phyloP scores from a whole-genome alignment of 2,797 vertebrate species.

The Sebastes minor region DNA sequence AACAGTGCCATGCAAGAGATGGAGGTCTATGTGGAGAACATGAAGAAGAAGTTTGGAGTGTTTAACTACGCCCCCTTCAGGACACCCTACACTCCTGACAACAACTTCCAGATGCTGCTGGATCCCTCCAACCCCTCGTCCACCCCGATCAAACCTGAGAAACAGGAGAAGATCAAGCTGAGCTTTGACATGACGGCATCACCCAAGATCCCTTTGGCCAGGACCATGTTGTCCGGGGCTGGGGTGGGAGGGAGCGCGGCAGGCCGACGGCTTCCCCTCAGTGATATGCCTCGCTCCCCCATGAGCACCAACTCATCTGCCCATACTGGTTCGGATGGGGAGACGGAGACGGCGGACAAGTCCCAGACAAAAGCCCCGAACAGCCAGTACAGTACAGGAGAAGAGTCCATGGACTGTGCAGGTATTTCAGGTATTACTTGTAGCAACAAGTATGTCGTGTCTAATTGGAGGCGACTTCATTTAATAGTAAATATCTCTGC shows the following conservation, averaged over 20 bases:
- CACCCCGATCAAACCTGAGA: constrained; percentile 90
- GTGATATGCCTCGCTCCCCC: constrained; percentile 93
- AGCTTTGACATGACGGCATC: constrained; percentile 97
- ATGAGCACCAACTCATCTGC: constrained; percentile 97
- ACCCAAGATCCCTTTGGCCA: constrained; percentile 92
- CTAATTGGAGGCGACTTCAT: not conserved
- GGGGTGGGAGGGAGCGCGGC: constrained; percentile 55
- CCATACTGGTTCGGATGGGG: constrained; percentile 94
- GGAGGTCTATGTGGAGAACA: constrained; percentile 99
- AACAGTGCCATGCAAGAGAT: constrained; percentile 99
- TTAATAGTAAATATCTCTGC: constrained; percentile 47
- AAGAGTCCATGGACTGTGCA: constrained; percentile 94
- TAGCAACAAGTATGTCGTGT: not conserved
- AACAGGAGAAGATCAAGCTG: constrained; percentile 96
- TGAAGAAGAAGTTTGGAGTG: constrained; percentile 93
- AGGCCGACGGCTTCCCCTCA: constrained; percentile 84
- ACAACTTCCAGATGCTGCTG: constrained; percentile 96
- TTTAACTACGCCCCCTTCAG: constrained; percentile 98
- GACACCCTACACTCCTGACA: constrained; percentile 96
- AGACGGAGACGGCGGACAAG: constrained; percentile 90
- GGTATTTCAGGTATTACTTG: constrained; percentile 67
- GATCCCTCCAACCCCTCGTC: constrained; percentile 92
- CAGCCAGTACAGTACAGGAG: constrained; percentile 89
- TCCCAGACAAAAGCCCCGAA: constrained; percentile 83
- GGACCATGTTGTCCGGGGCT: constrained; percentile 79